Percentiles rank a stretch among this genome's conserved stretches.
phyloP scores from a whole-genome alignment of 2,113 vertebrate species.

The Forbesichthys papilliferus region DNA sequence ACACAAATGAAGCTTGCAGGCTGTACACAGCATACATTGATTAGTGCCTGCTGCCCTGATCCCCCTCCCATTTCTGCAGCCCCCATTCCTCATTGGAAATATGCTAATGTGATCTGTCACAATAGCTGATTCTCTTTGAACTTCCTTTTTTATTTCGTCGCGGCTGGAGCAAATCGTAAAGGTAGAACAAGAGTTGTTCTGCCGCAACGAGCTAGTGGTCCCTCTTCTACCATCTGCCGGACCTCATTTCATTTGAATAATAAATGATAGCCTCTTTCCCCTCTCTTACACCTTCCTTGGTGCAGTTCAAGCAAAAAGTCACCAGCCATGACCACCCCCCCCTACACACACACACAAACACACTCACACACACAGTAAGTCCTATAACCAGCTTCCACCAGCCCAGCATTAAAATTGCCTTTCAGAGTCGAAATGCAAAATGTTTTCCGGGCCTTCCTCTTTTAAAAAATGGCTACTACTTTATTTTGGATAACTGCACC shows the following conservation, averaged over 20 bases:
- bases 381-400: slow-evolving; percentile 20
- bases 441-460: slow-evolving; percentile 27
- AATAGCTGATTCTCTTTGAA: slow-evolving; percentile 93
- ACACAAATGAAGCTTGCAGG: slow-evolving; percentile 26
- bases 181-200: slow-evolving; percentile 84
- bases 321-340: slow-evolving; percentile 45
- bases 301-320: slow-evolving; percentile 51
- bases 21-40: slow-evolving; percentile 53
- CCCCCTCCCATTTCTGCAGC: slow-evolving; percentile 40
- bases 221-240: slow-evolving; percentile 91
- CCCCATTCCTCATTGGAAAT: slow-evolving; percentile 88
- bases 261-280: slow-evolving; percentile 72
- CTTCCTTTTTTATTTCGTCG: slow-evolving; percentile 83
- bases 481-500: slow-evolving; percentile 62
- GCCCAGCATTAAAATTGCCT: slow-evolving; percentile 33
- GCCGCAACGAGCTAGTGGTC: slow-evolving; percentile 78
- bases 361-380: slow-evolving; percentile 13
- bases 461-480: slow-evolving; percentile 38
- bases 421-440: slow-evolving; percentile 50
- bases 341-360: neutral
- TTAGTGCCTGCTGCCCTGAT: slow-evolving; percentile 55
- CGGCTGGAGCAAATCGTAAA: slow-evolving; percentile 86
- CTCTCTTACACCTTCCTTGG: slow-evolving; percentile 17
- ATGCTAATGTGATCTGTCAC: slow-evolving; percentile 89
- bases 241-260: slow-evolving; percentile 88